These are phyloP conservation scores for Ptilorrhoa leucosticta DNA, from an alignment of 2,113 vertebrate species.

Conservation along the genomic window DNA sequence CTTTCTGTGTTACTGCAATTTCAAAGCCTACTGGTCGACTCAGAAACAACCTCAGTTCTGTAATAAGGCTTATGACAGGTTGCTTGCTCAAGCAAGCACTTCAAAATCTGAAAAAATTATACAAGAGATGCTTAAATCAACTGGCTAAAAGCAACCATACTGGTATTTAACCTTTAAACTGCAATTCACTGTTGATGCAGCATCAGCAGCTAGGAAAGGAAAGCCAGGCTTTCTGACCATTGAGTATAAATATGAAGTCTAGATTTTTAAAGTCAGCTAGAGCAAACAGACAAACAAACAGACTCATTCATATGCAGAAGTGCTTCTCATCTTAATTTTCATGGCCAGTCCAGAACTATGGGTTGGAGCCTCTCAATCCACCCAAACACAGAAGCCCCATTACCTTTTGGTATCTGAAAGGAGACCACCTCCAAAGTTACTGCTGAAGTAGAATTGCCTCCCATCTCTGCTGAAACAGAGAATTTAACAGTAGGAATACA, in stretches of 20 bases:
- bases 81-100: not conserved
- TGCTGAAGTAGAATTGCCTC: not conserved
- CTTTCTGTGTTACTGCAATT: not conserved
- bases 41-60: not conserved
- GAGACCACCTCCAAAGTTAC: not conserved
- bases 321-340: not conserved
- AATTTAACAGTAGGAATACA: not conserved
- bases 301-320: not conserved
- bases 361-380: not conserved
- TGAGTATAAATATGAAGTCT: not conserved
- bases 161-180: not conserved
- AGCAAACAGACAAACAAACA: not conserved
- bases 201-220: not conserved
- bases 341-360: not conserved
- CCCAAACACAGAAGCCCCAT: not conserved
- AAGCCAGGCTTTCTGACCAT: not conserved
- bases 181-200: not conserved
- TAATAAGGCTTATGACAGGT: not conserved
- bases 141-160: not conserved
- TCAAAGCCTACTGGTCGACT: not conserved
- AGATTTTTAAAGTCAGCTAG: not conserved
- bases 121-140: not conserved
- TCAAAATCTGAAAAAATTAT: not conserved
- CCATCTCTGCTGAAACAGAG: not conserved
- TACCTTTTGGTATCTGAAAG: not conserved